Evolutionary conservation across 2,113 vertebrate species (phyloP).

Genomic region (Elephas maximus): DNA sequence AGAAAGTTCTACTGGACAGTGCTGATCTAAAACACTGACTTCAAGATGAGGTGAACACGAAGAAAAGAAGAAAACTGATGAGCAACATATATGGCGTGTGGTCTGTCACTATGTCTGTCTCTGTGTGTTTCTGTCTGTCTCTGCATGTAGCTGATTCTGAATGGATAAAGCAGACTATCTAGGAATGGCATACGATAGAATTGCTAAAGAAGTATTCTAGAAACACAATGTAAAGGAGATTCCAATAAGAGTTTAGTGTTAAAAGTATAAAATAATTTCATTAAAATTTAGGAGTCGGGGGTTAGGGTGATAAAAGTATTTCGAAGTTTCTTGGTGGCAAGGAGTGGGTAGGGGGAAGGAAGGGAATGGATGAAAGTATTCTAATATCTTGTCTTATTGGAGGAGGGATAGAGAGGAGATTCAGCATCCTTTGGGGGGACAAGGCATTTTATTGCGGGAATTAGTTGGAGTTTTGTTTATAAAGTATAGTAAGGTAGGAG

Average conservation of each 20-base stretch:
- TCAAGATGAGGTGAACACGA: not conserved
- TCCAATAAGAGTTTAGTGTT: not conserved
- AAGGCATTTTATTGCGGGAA: not conserved
- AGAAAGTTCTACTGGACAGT: not conserved
- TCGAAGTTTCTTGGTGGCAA: not conserved
- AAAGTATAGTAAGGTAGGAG: slow-evolving; percentile 1
- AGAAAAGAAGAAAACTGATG: not conserved
- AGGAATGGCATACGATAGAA: not conserved
- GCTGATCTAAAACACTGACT: not conserved
- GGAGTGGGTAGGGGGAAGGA: not conserved
- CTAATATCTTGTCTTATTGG: not conserved
- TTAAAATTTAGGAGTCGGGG: not conserved
- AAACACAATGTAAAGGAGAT: not conserved
- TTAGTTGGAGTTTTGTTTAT: not conserved
- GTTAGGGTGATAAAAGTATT: not conserved
- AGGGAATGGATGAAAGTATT: not conserved
- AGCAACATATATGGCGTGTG: accelerated
- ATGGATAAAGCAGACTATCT: not conserved
- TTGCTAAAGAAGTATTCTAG: not conserved
- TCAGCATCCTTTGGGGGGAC: not conserved
- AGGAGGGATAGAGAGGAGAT: not conserved
- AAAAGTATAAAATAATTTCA: not conserved
- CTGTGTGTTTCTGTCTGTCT: not conserved
- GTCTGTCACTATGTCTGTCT: not conserved
- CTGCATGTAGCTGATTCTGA: not conserved